Evolutionary conservation across 1,140 invertebrate species (phyloP).

Genomic region (Pissodes strobi): DNA sequence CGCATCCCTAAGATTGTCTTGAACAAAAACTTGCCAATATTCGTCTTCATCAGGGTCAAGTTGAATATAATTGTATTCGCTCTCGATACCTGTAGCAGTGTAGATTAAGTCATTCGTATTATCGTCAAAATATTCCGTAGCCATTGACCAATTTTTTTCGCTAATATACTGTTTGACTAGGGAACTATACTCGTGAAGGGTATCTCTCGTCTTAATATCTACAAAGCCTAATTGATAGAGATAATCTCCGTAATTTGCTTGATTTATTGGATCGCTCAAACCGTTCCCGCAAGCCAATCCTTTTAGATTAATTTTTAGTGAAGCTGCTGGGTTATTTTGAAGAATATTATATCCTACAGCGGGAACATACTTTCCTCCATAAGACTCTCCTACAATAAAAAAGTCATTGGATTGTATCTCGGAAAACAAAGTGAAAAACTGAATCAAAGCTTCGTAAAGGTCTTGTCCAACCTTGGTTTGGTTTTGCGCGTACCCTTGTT

Average conservation of each 20-base stretch:
- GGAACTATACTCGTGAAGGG: constrained; percentile 57
- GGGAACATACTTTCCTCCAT: constrained; percentile 81
- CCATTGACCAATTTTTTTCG: constrained; percentile 13
- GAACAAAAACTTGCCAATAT: not conserved
- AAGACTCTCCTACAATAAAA: constrained; percentile 82
- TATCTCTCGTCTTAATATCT: constrained; percentile 63
- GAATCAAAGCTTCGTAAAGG: constrained; percentile 66
- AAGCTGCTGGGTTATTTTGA: constrained; percentile 63
- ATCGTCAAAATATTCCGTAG: constrained; percentile 63
- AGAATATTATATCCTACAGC: constrained; percentile 73
- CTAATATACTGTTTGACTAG: not conserved
- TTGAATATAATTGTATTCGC: constrained; percentile 22
- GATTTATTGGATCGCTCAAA: constrained; percentile 73
- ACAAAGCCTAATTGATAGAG: constrained; percentile 76
- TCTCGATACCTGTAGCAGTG: constrained; percentile 53
- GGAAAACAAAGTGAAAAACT: constrained; percentile 74
- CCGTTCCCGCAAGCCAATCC: constrained; percentile 76
- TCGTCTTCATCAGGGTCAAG: not conserved
- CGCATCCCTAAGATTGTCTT: constrained; percentile 39
- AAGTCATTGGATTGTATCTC: constrained; percentile 68
- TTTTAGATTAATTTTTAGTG: constrained; percentile 68
- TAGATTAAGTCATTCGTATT: constrained; percentile 13
- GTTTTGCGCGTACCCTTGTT: constrained; percentile 64
- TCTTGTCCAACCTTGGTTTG: constrained; percentile 68
- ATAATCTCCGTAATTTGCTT: constrained; percentile 68